phyloP scores from a whole-genome alignment of 1,140 invertebrate genomes.

The Aplysia californica region DNA sequence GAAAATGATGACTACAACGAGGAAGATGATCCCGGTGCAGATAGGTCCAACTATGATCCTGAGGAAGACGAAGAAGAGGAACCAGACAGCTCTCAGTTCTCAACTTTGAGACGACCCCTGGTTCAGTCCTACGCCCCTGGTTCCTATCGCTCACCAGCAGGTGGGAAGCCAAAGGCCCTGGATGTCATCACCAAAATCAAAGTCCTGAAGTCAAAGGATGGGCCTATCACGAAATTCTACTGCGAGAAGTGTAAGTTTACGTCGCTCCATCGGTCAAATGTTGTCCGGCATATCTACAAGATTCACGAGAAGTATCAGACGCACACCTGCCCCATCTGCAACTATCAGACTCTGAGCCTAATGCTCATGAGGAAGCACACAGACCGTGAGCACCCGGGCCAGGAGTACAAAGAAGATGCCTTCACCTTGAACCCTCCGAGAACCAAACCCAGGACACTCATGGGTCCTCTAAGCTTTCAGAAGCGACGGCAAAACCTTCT shows the following conservation, averaged over 20 bases:
- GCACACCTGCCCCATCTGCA: conserved; percentile 35
- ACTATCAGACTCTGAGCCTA: conserved; percentile 36
- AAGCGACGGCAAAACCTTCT: conserved; percentile 6
- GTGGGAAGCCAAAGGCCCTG: conserved; percentile 27
- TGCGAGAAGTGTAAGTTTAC: conserved; percentile 43
- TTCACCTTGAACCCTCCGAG: neutral
- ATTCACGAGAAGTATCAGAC: conserved; percentile 41
- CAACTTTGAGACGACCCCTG: neutral
- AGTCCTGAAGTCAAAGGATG: conserved; percentile 33
- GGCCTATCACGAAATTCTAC: conserved; percentile 29
- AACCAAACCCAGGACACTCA: neutral
- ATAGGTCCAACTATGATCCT: neutral
- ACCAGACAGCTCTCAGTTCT: too few relatives aligned
- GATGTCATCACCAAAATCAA: conserved; percentile 42
- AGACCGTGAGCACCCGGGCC: conserved; percentile 29
- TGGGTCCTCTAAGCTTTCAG: conserved; percentile 24
- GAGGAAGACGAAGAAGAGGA: neutral
- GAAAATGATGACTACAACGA: conserved; percentile 5
- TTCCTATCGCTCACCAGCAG: conserved; percentile 22
- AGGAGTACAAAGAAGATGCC: neutral
- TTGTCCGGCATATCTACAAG: conserved; percentile 37
- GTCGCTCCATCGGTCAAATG: conserved; percentile 39
- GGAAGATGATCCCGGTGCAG: conserved; percentile 4
- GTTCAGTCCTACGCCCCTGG: neutral
- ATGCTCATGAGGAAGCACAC: conserved; percentile 37